Evolutionary conservation across 2,113 vertebrate species (phyloP).

Genomic region (Lepisosteus oculatus): DNA sequence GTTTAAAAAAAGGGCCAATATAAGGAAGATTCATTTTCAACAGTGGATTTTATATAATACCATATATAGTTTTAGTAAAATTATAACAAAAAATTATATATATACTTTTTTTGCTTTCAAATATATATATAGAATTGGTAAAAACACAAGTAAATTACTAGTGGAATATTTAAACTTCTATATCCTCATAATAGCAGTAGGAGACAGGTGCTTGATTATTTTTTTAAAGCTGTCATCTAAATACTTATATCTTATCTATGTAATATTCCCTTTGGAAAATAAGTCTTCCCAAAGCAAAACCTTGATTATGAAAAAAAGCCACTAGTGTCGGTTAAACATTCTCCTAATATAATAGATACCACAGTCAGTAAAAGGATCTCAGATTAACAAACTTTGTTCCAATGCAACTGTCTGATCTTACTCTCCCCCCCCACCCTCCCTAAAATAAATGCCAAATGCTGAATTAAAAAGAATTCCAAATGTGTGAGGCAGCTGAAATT

Average conservation of each 20-base stretch:
- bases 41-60: conserved; percentile 51
- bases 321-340: conserved; percentile 82
- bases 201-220: conserved; percentile 51
- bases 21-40: conserved; percentile 48
- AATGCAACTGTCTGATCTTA: conserved; percentile 32
- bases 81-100: conserved; percentile 62
- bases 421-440: conserved; percentile 26
- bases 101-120: conserved; percentile 59
- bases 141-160: conserved; percentile 67
- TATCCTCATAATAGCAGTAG: conserved; percentile 61
- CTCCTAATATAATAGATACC: conserved; percentile 69
- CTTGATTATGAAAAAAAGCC: conserved; percentile 75
- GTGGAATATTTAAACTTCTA: conserved; percentile 57
- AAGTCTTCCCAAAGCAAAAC: conserved; percentile 48
- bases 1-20: conserved; percentile 59
- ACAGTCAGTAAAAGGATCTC: conserved; percentile 57
- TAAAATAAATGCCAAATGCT: conserved; percentile 41
- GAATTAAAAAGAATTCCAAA: conserved; percentile 54
- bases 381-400: conserved; percentile 44
- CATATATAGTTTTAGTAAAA: conserved; percentile 50
- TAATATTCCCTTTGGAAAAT: conserved; percentile 64
- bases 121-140: conserved; percentile 65
- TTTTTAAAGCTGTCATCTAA: conserved; percentile 65
- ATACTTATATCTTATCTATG: conserved; percentile 63
- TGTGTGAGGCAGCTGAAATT: conserved; percentile 43